Evolutionary conservation across 1,140 invertebrate genomes (phyloP).

Genomic region (Trialeurodes vaporariorum): DNA sequence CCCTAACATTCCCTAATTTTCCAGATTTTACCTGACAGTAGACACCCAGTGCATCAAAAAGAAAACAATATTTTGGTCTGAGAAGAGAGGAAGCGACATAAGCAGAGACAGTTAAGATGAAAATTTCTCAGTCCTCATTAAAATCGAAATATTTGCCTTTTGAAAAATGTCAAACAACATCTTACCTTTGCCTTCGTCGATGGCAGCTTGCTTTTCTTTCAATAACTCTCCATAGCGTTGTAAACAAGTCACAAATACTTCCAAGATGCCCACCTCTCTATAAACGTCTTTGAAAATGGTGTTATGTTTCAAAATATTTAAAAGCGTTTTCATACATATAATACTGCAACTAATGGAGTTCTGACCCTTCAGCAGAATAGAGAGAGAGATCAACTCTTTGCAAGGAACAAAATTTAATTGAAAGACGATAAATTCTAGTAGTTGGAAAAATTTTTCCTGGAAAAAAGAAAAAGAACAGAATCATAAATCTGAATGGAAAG

Average conservation of each 20-base stretch:
- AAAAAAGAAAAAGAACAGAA: too few species aligned
- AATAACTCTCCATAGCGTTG: constrained; percentile 40
- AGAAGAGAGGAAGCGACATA: too few species aligned
- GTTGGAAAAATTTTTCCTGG: constrained; percentile 84
- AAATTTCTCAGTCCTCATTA: too few species aligned
- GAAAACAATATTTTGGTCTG: too few species aligned
- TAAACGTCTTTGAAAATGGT: constrained; percentile 94
- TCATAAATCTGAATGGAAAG: too few species aligned
- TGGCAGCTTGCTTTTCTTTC: constrained; percentile 21
- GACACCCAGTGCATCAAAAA: too few species aligned
- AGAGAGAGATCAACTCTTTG: constrained; percentile 94
- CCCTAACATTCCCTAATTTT: too few species aligned
- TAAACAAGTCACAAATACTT: constrained; percentile 91
- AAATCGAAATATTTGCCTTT: too few species aligned
- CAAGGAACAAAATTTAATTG: constrained; percentile 97
- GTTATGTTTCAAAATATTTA: constrained; percentile 81
- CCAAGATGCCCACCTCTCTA: constrained; percentile 91
- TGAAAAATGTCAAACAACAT: too few species aligned
- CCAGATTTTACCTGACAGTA: too few species aligned
- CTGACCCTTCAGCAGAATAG: constrained; percentile 76
- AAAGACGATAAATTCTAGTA: constrained; percentile 93
- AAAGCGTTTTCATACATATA: constrained; percentile 74
- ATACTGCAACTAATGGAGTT: constrained; percentile 68
- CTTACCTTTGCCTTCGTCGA: constrained; percentile 29
- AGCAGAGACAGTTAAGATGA: too few species aligned